Evolutionary conservation across 2,888 invertebrate species (phyloP), one percentile per base, ranked within the genome.

Genomic region (Noctua janthina): DNA sequence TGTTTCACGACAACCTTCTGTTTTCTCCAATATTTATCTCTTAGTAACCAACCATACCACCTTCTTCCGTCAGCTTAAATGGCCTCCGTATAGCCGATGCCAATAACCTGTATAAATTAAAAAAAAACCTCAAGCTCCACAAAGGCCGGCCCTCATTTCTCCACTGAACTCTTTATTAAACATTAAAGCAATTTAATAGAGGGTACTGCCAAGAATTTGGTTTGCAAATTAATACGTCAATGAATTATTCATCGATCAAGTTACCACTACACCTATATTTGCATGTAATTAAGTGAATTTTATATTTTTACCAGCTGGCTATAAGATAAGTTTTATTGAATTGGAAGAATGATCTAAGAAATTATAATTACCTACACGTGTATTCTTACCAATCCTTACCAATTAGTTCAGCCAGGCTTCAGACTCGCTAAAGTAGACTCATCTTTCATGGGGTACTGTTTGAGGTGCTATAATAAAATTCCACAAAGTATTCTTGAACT

Each of bases 191-290:
- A 84, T 82, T 81, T 85, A 81, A 62, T 84, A 80, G 64, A 81
- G 79, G 84, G 74, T 80, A 82, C 79, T 72, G 69, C 54, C 67
- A 35, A 59, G 71, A 82, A 90, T 89, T 90, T 89, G 89, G 79
- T 74, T 89, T 89, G 89, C 89, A 89, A 89, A 89, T 89, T 86
- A 90, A 79, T 75, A 79, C 68, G 74, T 51, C 70, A 75, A 79
- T 89, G 86, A 89, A 90, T 89, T 62, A 89, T 89, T 90, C 86
- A 89, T 83, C 62, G 29, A 67, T 81, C 81, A 76, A 83, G 81
- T 84, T 83, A 78, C 82, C 69, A 87, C 82, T 76, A 84, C 76
- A 87, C 64, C 78, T 87, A 70, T 82, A 88, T 89, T 87, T 85
- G 87, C 85, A 88, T 88, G 39, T 83, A 76, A 78, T 89, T 81